phyloP scores from a whole-genome alignment of 1,140 invertebrate genomes.

The Drosophila tani region DNA sequence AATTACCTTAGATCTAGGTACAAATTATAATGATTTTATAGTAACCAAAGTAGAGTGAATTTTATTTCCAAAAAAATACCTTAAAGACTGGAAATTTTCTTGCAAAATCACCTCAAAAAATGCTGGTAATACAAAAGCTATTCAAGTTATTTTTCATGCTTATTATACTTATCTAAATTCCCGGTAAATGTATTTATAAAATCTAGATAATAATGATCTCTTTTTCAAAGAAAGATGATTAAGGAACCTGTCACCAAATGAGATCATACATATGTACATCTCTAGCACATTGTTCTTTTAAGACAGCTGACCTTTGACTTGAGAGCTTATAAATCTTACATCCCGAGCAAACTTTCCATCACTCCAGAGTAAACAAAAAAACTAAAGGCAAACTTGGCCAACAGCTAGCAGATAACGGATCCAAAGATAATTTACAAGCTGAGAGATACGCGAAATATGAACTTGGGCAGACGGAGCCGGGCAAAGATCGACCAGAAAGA shows the following conservation, averaged over 20 bases:
- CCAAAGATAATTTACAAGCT: constrained; percentile 42
- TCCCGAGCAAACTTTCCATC: constrained; percentile 9
- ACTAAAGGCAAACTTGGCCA: constrained; percentile 12
- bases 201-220: not conserved
- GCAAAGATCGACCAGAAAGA: constrained; percentile 20
- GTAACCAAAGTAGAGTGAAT: not conserved
- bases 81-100: no score
- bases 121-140: no score
- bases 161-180: not conserved
- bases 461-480: not conserved
- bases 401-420: constrained; percentile 24
- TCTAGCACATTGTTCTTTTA: not conserved
- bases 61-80: no score
- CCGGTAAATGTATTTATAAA: constrained; percentile 5
- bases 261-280: constrained; percentile 4
- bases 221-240: not conserved
- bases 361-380: constrained; percentile 4
- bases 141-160: not conserved
- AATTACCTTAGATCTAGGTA: not conserved
- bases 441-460: constrained; percentile 39
- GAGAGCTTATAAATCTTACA: constrained; percentile 5
- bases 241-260: not conserved
- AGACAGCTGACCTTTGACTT: constrained; percentile 14
- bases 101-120: not conserved
- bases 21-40: not conserved